Conservation (phyloP, 2,888 invertebrate genomes). For the Hydriomena furcata region DNA sequence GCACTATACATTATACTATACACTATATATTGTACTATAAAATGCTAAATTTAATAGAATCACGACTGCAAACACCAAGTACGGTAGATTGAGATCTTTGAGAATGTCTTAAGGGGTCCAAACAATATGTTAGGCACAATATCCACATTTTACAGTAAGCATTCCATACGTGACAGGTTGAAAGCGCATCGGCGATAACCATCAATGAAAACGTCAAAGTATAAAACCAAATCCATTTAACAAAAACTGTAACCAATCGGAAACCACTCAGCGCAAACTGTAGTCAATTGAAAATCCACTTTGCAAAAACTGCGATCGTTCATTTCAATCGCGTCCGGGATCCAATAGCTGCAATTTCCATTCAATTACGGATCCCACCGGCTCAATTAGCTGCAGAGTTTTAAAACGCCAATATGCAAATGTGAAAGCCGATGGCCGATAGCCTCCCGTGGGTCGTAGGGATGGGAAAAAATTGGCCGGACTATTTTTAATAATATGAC, state of each 20-base stretch:
- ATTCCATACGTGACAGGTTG: no score
- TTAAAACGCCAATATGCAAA: conserved; percentile 73
- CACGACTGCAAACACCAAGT: no score
- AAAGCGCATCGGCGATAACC: no score
- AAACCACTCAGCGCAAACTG: background rate
- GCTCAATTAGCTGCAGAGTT: conserved; percentile 59
- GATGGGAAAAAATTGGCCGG: conserved; percentile 25
- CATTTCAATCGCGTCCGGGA: conserved; percentile 15
- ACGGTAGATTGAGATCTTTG: no score
- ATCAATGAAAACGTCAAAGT: no score
- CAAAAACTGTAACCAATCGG: conserved; percentile 1
- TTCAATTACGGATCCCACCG: conserved; percentile 39
- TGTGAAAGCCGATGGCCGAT: conserved; percentile 60
- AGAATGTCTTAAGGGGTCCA: no score
- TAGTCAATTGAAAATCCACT: conserved; percentile 17
- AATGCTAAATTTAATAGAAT: no score
- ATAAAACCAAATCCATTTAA: background rate
- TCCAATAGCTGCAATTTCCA: conserved; percentile 26
- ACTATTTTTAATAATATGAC: no score
- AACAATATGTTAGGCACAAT: no score
- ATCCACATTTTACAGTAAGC: no score
- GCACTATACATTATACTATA: no score
- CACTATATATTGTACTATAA: no score
- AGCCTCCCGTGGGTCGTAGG: conserved; percentile 36
- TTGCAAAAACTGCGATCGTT: conserved; percentile 17